Evolutionary conservation across 1,140 invertebrate species (phyloP), one percentile per base, ranked within the genome.

Genomic region (Danaus melanippus): DNA sequence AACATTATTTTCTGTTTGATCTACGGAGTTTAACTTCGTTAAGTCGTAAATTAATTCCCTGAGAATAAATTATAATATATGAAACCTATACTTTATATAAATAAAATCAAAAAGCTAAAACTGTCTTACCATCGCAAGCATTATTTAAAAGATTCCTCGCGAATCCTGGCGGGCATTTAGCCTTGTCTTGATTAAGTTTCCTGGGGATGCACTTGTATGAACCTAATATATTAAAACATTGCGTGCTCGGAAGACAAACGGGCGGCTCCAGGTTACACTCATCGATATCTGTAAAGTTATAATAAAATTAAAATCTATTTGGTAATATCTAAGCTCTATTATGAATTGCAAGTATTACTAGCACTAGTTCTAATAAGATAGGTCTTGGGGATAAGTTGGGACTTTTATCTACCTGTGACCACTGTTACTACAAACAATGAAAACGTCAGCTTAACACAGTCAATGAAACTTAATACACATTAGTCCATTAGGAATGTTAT

Each of bases 71-170:
- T 32, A 32, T 32, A 32, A 7, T 5, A 0, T 32, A 32, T 32
- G 6, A 32, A 32, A 3, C 7, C 7, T 5, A 11, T n/a, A 17
- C 41, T 47, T 6, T 41, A 42, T 5, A 12, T 42, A 7, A 17
- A 41, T 44, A 46, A 39, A 45, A 17, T 10, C 11, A 15, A 5
- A 46, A 39, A 45, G 10, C 10, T 17, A 15, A 1, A 7, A 41
- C 15, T 41, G 47, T 65, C 84, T 77, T 86, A 94, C 93, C 93
- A 76, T 94, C 92, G 70, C 93, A 94, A 58, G 89, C 88, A 60
- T 90, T 77, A 54, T 88, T 89, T 4, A 79, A 67, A 10, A 84
- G 60, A 71, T 93, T 92, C 58, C 89, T 92, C 8, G 85, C 76
- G 66, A 91, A 94, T 10, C 93, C 93, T 17, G 73, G 44, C 1